These are phyloP conservation scores for Anthophora plumipes DNA, from an alignment of 2,888 invertebrate species.

Conservation along the genomic window DNA sequence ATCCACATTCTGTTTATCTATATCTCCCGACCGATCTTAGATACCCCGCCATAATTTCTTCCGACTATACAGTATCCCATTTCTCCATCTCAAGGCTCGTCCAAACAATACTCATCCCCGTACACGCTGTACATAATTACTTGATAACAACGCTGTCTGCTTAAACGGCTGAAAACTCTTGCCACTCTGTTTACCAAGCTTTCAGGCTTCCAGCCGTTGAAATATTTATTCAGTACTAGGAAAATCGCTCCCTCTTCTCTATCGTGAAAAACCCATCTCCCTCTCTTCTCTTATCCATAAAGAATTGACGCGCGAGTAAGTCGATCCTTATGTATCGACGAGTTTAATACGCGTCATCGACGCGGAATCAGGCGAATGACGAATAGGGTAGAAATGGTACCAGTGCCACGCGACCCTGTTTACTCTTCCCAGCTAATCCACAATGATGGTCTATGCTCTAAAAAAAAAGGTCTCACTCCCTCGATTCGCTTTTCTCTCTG, in stretches of 20 bases:
- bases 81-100: too few relatives aligned
- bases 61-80: too few relatives aligned
- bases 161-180: not conserved
- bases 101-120: too few relatives aligned
- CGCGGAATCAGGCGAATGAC: not conserved
- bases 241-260: conserved; percentile 3
- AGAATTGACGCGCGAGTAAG: not conserved
- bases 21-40: too few relatives aligned
- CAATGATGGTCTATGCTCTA: conserved; percentile 16
- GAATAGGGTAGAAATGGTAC: not conserved
- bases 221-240: conserved; percentile 23
- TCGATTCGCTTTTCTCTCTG: too few relatives aligned
- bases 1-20: too few relatives aligned
- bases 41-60: too few relatives aligned
- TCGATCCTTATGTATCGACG: conserved; percentile 20
- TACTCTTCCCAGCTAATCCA: conserved; percentile 69
- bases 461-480: conserved; percentile 21
- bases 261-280: not conserved
- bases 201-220: conserved; percentile 12
- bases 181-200: conserved; percentile 9
- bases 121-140: not conserved
- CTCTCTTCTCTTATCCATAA: not conserved
- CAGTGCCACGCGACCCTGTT: conserved; percentile 72
- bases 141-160: not conserved
- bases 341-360: conserved; percentile 40